Conservation (phyloP, 2,797 vertebrate genomes). For the Ataeniobius toweri region DNA sequence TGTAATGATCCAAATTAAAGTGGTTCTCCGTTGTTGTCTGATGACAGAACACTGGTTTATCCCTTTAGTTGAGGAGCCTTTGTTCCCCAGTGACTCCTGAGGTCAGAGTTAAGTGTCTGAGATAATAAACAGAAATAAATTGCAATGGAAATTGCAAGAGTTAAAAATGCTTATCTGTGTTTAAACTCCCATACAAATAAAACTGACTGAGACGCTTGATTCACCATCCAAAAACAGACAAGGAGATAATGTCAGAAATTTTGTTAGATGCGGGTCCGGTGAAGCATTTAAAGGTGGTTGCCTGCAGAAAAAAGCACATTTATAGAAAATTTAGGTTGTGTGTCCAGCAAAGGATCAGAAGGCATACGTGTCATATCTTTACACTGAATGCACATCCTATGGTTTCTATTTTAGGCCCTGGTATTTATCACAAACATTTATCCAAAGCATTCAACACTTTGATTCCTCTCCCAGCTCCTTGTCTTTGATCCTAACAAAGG, state of each 20-base stretch:
- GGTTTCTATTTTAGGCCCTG: neutral
- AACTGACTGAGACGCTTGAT: neutral
- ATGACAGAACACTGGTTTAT: neutral
- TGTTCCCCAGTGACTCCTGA: neutral
- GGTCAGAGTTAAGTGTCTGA: no score
- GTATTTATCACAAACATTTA: neutral
- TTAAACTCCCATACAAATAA: neutral
- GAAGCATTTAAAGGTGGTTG: neutral
- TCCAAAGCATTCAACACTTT: no score
- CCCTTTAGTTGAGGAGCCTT: neutral
- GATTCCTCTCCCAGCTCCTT: no score
- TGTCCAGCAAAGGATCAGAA: neutral
- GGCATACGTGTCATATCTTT: neutral
- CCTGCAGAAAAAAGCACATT: neutral
- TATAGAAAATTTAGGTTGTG: neutral
- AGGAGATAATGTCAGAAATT: neutral
- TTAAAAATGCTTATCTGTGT: neutral
- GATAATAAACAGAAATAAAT: neutral
- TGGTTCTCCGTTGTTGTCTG: neutral
- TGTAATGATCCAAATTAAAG: neutral
- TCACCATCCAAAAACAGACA: neutral
- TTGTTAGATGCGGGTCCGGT: neutral
- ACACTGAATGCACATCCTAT: neutral
- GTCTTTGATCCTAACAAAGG: no score
- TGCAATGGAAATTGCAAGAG: neutral